Evolutionary conservation across 2,797 vertebrate species (phyloP), one percentile per base, ranked within the genome.

Genomic region (Hylomyscus alleni): DNA sequence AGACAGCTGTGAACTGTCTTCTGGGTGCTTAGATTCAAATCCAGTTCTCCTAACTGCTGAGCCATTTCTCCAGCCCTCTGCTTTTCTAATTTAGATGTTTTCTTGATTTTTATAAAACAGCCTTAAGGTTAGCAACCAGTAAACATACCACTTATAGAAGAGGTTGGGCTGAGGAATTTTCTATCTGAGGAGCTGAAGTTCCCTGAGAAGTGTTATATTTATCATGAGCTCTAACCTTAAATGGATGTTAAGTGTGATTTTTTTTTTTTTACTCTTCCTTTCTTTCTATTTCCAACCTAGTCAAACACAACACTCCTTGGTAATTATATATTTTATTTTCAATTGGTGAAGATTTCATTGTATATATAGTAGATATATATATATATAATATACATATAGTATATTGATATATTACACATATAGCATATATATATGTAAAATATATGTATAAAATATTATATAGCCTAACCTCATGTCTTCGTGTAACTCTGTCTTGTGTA

Each of bases 51-150:
- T 50, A 52, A 52, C 62, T 8, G 19, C 12, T 15, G 19, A 67
- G 19, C 44, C 4, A 10, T 50, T 31, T 85, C 19, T 85, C 11
- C 44, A 50, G 83, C 9, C 83, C 44, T n/a, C 31, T 50, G 8
- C n/a, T n/a, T 50, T 89, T 91, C 60, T 88, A 54, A 90, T 90
- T 93, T 69, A 92, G 56, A 65, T 80, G 52, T 89, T 94, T 24
- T 44, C 40, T 93, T 81, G 4, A 65, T 73, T 40, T 56, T 95
- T 72, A 26, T 29, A 95, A 97, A 96, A 76, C 52, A 91, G 6
- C 31, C 29, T 94, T 14, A 91, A 95, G 77, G 93, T 78, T 62
- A 93, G 73, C 9, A 93, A 72, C 37, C 72, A 92, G 40, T 89
- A 90, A 92, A 89, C 37, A 37, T 12, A 72, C 69, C 56, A 6